Evolutionary conservation across 2,797 vertebrate genomes (phyloP), one percentile per base, ranked within the genome.

Genomic region (Chanos chanos): DNA sequence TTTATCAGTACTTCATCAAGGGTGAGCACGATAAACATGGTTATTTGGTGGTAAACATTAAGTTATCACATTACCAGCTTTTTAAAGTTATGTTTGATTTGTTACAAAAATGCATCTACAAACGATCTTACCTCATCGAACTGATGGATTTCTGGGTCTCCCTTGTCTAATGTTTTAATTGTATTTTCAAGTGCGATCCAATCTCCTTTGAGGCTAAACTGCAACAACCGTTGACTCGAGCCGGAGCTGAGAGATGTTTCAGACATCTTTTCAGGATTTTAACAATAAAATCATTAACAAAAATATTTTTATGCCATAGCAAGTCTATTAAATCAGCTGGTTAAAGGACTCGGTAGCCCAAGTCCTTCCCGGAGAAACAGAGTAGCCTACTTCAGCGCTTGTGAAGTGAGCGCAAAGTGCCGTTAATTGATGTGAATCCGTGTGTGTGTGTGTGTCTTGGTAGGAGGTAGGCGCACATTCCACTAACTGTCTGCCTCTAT

Each of bases 111-210:
- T 9, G 21, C 25, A 27, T 15, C 22, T 4, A 8, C 19, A 36
- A 39, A 40, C 19, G 18, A 41, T 60, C 56, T 73, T 62, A 72
- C 73, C 6, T 75, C 76, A 45, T 73, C 75, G 0, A 5, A 21
- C n/a, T 70, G 33, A 0, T 54, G 19, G 22, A 58, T 40, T 22
- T 65, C 66, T 1, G 66, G 25, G 3, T 77, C 76, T 58, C 61
- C 65, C 53, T 70, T 83, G 7, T 76, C 80, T 28, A 77, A 50
- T 4, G 33, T n/a, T 67, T 75, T 78, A 19, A 85, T 48, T 0
- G 31, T 75, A 60, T 82, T 72, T 7, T 77, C 72, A 47, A 77
- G 53, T 6, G 40, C 34, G 39, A 52, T 50, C 72, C 70, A 75
- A 1, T 83, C 71, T 45, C 77, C 81, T n/a, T 51, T 71, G 41